phyloP scores from a whole-genome alignment of 1,140 invertebrate species.

The Pseudomyrmex concolor region DNA sequence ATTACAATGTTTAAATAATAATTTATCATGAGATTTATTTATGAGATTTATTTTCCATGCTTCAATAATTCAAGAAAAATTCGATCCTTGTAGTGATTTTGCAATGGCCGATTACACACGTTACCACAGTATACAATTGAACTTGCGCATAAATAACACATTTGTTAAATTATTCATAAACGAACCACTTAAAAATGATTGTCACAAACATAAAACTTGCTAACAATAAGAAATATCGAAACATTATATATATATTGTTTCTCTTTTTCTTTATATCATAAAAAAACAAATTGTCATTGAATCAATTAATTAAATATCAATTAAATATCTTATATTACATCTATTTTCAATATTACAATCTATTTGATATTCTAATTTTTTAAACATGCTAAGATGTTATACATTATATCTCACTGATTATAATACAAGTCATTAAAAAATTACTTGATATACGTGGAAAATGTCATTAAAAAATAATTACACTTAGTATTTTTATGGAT shows the following conservation, averaged over 20 bases:
- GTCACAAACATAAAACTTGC: constrained; percentile 4
- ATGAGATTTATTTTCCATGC: background rate
- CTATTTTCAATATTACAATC: constrained; percentile 6
- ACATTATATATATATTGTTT: background rate
- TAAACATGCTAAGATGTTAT: background rate
- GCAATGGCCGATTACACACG: background rate
- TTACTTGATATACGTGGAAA: too few relatives aligned
- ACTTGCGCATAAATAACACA: background rate
- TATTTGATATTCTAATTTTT: background rate
- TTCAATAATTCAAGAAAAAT: constrained; percentile 16
- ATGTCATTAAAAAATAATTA: background rate
- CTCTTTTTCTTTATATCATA: background rate
- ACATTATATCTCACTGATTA: too few relatives aligned
- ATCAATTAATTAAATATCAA: background rate
- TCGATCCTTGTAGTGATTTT: background rate
- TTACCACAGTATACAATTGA: background rate
- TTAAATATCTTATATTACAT: background rate
- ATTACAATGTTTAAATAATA: background rate
- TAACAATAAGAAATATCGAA: background rate
- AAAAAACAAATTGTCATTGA: background rate
- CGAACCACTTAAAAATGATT: background rate
- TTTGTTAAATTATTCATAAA: constrained; percentile 17
- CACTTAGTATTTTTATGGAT: background rate
- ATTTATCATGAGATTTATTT: background rate
- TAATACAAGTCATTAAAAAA: too few relatives aligned